Conservation (phyloP, 92 coral and sea anemone species). For the Siderastrea siderea region DNA sequence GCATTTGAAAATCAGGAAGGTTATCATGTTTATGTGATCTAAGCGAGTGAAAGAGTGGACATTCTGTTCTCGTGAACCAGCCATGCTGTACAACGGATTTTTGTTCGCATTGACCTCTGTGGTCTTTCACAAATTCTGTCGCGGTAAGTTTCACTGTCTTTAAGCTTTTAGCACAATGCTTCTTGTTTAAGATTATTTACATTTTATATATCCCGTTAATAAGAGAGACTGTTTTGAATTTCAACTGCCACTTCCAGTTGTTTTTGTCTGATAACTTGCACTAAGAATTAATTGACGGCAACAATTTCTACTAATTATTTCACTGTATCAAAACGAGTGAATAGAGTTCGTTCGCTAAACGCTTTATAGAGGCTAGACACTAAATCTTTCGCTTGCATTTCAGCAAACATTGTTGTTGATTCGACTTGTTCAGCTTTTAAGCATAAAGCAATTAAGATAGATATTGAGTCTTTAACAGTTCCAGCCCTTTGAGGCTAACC, state of each 20-base stretch:
- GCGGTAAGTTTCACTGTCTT: constrained; percentile 10
- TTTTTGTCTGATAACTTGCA: neutral
- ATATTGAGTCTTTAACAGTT: too few relatives aligned
- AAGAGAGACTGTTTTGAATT: constrained; percentile 28
- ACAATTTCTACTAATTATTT: neutral
- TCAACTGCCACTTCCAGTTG: constrained; percentile 4
- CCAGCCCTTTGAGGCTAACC: too few relatives aligned
- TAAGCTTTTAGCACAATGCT: too few relatives aligned
- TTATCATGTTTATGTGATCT: neutral
- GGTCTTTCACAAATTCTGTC: neutral
- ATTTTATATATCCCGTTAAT: constrained; percentile 1
- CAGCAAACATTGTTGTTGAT: too few relatives aligned
- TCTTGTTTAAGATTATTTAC: constrained; percentile 3
- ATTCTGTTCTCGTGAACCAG: neutral
- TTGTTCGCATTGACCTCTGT: neutral
- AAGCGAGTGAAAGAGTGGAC: neutral
- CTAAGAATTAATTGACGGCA: neutral
- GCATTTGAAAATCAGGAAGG: constrained; percentile 11
- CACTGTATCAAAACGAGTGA: too few relatives aligned
- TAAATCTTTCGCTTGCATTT: too few relatives aligned
- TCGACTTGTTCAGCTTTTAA: too few relatives aligned
- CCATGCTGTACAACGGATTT: neutral
- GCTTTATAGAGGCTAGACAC: too few relatives aligned
- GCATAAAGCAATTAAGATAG: too few relatives aligned
- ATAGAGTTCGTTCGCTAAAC: too few relatives aligned